Evolutionary conservation across 2,113 vertebrate species (phyloP), one percentile per base, ranked within the genome.

Genomic region (Paedocypris sp.): DNA sequence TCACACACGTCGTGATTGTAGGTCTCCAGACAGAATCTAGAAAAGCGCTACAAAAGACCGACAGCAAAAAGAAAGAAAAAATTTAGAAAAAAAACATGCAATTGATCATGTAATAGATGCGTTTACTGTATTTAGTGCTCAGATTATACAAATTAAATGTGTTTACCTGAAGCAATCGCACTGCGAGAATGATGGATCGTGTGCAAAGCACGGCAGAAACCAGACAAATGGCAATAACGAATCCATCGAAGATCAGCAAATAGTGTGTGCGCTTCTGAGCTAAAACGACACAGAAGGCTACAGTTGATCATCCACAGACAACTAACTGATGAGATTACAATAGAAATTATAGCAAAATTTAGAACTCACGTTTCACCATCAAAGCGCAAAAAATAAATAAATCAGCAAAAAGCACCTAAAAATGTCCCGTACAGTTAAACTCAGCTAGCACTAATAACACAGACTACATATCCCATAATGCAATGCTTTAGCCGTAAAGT

Each of bases 261-360:
- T 93, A 95, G 25, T 88, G 88, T 0, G 80, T 85, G 68, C 87
- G 95, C 31, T 91, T 98, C 83, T 94, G 89, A 66, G 85, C 91
- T 92, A 74, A 61, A 80, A 80, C n/a, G n/a, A n/a, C n/a, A n/a
- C n/a, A 28, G 22, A 46, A 77, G 36, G 65, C 8, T 57, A 71
- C 56, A 38, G 7, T 4, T 7, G 13, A 35, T 7, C 29, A 19
- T 26, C 13, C 12, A 3, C 5, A 35, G 12, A 22, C 6, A 0
- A 20, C 26, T 9, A 6, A 5, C 9, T 4, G 2, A 2, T 9
- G 4, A 10, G 9, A 31, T 33, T 29, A n/a, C 15, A 3, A 32
- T n/a, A 5, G 22, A 22, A 13, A 20, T 16, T 2, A 12, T 32
- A 6, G 2, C 1, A 19, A 3, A 50, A 12, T 4, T 50, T n/a